Evolutionary conservation across 1,140 invertebrate species (phyloP).

Genomic region (Drosophila virilis): DNA sequence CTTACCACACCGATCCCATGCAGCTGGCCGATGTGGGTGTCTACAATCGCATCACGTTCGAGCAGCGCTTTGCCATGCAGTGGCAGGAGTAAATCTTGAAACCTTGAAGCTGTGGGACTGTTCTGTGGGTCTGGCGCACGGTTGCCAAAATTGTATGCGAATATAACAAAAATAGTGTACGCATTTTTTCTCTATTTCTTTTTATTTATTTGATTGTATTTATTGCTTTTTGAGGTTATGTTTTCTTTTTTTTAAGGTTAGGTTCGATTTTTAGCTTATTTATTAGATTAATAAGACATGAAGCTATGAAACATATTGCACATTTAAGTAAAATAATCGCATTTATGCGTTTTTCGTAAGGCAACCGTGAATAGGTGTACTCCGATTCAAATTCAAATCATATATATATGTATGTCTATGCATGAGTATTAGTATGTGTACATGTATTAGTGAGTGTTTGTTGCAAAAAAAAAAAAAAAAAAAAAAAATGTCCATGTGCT

Average conservation of each 20-base stretch:
- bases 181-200: too few species aligned
- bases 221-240: background rate
- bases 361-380: too few species aligned
- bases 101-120: background rate
- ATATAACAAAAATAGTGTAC: too few species aligned
- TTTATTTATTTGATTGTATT: too few species aligned
- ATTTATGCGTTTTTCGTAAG: background rate
- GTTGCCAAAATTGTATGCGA: background rate
- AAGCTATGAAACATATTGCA: too few species aligned
- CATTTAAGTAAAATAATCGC: background rate
- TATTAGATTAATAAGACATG: too few species aligned
- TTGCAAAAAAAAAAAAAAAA: too few species aligned
- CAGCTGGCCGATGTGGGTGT: conserved; percentile 77
- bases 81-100: conserved; percentile 72
- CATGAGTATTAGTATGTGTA: background rate
- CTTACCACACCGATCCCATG: conserved; percentile 76
- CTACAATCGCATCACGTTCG: conserved; percentile 74
- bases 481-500: background rate
- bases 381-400: background rate
- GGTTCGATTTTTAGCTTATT: background rate
- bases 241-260: background rate
- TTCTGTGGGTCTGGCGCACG: background rate
- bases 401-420: background rate
- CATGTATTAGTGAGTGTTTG: background rate
- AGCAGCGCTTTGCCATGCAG: conserved; percentile 76